A percentile compares a stretch with the other conserved stretches of the same genome.
These are phyloP conservation scores for Atethmia centrago DNA, from an alignment of 2,888 invertebrate species.

Conservation along the genomic window DNA sequence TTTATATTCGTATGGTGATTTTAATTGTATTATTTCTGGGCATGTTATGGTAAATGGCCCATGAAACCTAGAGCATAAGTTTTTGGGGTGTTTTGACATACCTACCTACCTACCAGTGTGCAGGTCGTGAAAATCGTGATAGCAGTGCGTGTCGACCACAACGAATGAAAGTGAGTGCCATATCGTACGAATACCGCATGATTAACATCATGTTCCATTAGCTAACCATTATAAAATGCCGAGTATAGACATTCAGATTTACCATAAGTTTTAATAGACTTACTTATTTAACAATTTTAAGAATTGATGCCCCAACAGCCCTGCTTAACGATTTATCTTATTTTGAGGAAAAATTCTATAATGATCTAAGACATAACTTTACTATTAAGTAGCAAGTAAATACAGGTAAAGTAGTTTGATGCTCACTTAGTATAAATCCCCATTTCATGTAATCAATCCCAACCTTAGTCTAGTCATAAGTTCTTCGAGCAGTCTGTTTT, in stretches of 20 bases:
- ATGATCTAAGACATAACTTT: background rate
- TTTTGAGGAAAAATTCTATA: background rate
- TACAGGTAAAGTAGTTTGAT: conserved; percentile 14
- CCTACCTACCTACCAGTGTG: background rate
- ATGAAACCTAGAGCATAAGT: background rate
- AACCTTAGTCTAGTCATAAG: conserved; percentile 41
- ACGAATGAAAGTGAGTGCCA: conserved; percentile 1
- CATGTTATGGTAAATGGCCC: background rate
- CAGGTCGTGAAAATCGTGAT: conserved; percentile 2
- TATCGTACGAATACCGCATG: conserved; percentile 14
- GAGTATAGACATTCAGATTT: conserved; percentile 39
- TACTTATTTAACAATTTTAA: conserved; percentile 11
- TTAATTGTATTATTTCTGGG: background rate
- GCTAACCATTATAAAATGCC: conserved; percentile 24
- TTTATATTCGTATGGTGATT: background rate
- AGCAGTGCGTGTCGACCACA: background rate
- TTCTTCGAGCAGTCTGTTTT: conserved; percentile 22
- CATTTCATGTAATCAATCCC: conserved; percentile 10
- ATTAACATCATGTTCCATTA: background rate
- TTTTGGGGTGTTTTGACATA: background rate
- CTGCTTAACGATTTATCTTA: background rate
- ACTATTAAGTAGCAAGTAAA: conserved; percentile 25
- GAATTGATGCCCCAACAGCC: conserved; percentile 9
- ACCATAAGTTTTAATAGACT: conserved; percentile 3
- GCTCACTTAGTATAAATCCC: conserved; percentile 21